Conservation (phyloP, 2,113 vertebrate genomes). For the Sinosuthora webbiana region DNA sequence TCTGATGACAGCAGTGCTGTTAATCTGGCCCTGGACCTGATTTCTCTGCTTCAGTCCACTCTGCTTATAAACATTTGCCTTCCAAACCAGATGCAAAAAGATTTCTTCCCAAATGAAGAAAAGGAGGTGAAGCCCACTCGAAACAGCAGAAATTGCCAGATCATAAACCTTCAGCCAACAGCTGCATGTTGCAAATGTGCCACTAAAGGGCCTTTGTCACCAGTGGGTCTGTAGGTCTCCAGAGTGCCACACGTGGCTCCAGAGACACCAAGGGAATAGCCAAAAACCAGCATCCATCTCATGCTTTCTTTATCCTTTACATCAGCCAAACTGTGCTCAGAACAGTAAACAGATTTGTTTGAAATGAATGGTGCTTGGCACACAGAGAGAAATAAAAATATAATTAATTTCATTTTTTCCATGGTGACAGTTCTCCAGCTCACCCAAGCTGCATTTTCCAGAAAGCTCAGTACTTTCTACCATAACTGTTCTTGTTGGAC, state of each 20-base stretch:
- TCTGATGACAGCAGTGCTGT: background rate
- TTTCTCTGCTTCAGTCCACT: background rate
- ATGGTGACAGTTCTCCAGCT: slow-evolving; percentile 9
- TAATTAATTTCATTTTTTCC: slow-evolving; percentile 25
- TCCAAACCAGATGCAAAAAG: background rate
- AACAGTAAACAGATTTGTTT: background rate
- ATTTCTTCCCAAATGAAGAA: background rate
- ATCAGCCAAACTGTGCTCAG: background rate
- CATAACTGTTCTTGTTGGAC: background rate
- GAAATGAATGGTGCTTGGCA: background rate
- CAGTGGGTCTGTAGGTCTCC: background rate
- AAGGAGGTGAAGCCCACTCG: background rate
- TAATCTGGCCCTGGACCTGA: background rate
- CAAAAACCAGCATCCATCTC: background rate
- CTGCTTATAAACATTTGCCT: background rate
- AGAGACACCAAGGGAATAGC: background rate
- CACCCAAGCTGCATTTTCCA: background rate
- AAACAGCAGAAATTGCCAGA: background rate
- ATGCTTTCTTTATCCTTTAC: background rate
- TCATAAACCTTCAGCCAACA: background rate
- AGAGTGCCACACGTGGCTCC: background rate
- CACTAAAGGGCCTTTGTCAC: background rate
- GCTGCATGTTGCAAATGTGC: background rate
- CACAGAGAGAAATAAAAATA: slow-evolving; percentile 12
- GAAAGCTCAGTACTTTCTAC: background rate